Evolutionary conservation across 2,888 invertebrate genomes (phyloP).

Genomic region (Ormyrus rosae): DNA sequence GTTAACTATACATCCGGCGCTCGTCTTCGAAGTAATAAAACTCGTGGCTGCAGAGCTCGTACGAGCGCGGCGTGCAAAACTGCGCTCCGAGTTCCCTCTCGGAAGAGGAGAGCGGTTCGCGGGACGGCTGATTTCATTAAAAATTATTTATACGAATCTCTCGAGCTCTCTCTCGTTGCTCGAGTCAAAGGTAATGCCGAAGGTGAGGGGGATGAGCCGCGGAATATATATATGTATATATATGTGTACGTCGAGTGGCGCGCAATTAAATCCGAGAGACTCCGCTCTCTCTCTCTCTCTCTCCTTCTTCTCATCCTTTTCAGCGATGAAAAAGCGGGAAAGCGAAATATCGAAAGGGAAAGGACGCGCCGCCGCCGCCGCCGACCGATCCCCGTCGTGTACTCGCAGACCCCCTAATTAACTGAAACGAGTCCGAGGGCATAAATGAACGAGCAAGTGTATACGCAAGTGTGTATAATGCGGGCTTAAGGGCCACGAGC

Average conservation of each 20-base stretch:
- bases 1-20: slow-evolving; percentile 32
- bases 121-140: slow-evolving; percentile 60
- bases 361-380: not conserved
- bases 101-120: slow-evolving; percentile 29
- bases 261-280: slow-evolving; percentile 62
- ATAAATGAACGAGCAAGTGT: slow-evolving; percentile 39
- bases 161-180: not conserved
- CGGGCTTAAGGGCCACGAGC: not conserved
- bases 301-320: not conserved
- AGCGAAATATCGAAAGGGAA: slow-evolving; percentile 44
- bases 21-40: slow-evolving; percentile 30
- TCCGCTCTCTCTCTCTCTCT: slow-evolving; percentile 25
- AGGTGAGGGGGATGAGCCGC: slow-evolving; percentile 20
- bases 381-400: slow-evolving; percentile 12
- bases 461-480: not conserved
- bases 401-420: slow-evolving; percentile 41
- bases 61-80: slow-evolving; percentile 1
- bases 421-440: slow-evolving; percentile 50
- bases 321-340: slow-evolving; percentile 43
- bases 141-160: slow-evolving; percentile 60
- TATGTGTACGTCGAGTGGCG: slow-evolving; percentile 45
- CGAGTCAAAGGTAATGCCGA: slow-evolving; percentile 59
- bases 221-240: not conserved
- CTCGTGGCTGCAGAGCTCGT: not conserved
- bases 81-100: not conserved